Conservation (phyloP, 1,140 invertebrate genomes). For the Anthonomus grandis region DNA sequence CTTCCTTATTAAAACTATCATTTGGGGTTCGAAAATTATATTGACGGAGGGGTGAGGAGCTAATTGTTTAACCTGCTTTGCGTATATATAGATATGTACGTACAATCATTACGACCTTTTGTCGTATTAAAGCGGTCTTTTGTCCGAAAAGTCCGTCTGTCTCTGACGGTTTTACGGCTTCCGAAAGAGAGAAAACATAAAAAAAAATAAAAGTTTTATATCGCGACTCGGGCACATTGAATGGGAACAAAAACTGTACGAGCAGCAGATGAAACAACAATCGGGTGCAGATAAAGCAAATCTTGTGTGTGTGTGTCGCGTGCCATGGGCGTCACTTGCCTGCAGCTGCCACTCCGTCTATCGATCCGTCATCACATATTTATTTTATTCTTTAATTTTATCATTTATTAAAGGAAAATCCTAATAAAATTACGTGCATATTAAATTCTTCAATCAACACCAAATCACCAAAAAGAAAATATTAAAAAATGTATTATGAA, state of each 20-base stretch:
- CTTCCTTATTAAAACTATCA: neutral
- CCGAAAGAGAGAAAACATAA: neutral
- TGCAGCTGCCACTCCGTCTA: slow-evolving; percentile 17
- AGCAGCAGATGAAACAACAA: slow-evolving; percentile 36
- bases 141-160: too few species aligned
- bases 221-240: neutral
- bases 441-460: too few species aligned
- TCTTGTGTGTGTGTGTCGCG: slow-evolving; percentile 31
- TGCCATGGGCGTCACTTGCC: slow-evolving; percentile 20
- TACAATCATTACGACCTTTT: too few species aligned
- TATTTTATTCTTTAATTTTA: too few species aligned
- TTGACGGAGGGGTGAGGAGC: neutral
- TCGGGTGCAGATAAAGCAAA: slow-evolving; percentile 32
- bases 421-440: too few species aligned
- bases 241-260: slow-evolving; percentile 23
- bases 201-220: neutral
- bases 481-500: too few species aligned
- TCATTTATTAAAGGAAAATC: too few species aligned
- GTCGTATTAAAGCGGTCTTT: too few species aligned
- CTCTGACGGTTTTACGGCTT: too few species aligned
- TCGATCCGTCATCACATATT: too few species aligned
- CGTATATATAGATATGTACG: too few species aligned
- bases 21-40: neutral
- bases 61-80: neutral
- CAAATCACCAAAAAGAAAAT: too few species aligned